Evolutionary conservation across 2,888 invertebrate species (phyloP).

Genomic region (Phalera bucephala): DNA sequence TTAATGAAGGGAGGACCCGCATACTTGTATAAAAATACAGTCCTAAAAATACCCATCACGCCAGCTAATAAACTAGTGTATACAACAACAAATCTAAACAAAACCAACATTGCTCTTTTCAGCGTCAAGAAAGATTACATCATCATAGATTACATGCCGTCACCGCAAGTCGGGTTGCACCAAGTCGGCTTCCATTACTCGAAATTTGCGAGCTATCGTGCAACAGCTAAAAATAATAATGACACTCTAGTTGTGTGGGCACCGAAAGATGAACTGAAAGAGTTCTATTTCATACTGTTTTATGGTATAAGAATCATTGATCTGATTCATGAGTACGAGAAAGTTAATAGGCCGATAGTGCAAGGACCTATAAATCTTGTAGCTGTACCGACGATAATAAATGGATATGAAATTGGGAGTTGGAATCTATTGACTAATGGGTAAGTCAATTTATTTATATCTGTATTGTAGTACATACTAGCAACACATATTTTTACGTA

Average conservation of each 20-base stretch:
- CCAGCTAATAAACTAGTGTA: no score
- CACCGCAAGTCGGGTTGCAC: constrained; percentile 64
- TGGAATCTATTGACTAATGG: constrained; percentile 73
- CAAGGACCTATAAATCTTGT: constrained; percentile 68
- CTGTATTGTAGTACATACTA: no score
- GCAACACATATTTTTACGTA: no score
- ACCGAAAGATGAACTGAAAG: constrained; percentile 40
- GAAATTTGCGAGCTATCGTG: constrained; percentile 41
- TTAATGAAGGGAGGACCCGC: no score
- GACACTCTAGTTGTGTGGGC: constrained; percentile 67
- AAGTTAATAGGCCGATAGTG: constrained; percentile 47
- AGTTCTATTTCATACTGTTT: constrained; percentile 54
- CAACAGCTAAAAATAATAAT: constrained; percentile 40
- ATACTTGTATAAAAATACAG: no score
- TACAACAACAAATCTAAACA: neutral
- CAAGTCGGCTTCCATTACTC: constrained; percentile 72
- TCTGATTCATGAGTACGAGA: constrained; percentile 57
- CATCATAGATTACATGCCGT: constrained; percentile 58
- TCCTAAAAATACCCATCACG: no score
- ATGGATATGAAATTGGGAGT: constrained; percentile 65
- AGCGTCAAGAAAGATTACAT: constrained; percentile 46
- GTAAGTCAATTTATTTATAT: constrained; percentile 38
- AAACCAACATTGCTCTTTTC: constrained; percentile 23
- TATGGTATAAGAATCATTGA: constrained; percentile 60
- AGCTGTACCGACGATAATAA: constrained; percentile 54